Evolutionary conservation across 1,140 invertebrate genomes (phyloP).

Genomic region (Brevipalpus yothersi): DNA sequence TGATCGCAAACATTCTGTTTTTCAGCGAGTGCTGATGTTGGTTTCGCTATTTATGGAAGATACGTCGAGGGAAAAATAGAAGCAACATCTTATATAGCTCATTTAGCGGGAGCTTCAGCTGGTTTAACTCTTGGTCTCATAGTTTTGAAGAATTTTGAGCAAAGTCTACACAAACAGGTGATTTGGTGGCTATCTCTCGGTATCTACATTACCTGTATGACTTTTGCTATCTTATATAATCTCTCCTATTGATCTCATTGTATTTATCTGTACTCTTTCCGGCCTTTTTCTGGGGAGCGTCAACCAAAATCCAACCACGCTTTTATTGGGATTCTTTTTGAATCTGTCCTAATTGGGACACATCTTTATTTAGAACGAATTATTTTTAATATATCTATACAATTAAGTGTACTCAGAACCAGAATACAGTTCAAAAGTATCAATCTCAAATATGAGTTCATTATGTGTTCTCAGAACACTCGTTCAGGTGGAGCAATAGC

Average conservation of each 20-base stretch:
- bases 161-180: slow-evolving; percentile 54
- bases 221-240: slow-evolving; percentile 80
- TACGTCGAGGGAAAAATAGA: neutral
- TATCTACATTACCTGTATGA: slow-evolving; percentile 69
- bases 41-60: neutral
- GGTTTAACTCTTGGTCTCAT: slow-evolving; percentile 76
- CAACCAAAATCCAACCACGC: no score
- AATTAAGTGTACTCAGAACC: no score
- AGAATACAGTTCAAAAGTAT: no score
- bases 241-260: slow-evolving; percentile 17
- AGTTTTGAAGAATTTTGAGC: slow-evolving; percentile 61
- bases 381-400: no score
- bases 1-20: neutral
- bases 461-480: no score
- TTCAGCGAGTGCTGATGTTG: slow-evolving; percentile 1
- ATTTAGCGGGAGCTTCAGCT: slow-evolving; percentile 58
- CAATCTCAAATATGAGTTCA: no score
- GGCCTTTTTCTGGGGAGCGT: no score
- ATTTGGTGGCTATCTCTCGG: slow-evolving; percentile 61
- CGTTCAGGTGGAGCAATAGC: no score
- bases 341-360: no score
- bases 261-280: no score
- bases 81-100: slow-evolving; percentile 56
- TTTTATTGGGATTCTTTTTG: no score
- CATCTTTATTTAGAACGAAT: no score